A percentile compares a stretch with the other conserved stretches of the same genome.
These are phyloP conservation scores for Helicoverpa assulta DNA, from an alignment of 2,888 invertebrate species.

Conservation along the genomic window DNA sequence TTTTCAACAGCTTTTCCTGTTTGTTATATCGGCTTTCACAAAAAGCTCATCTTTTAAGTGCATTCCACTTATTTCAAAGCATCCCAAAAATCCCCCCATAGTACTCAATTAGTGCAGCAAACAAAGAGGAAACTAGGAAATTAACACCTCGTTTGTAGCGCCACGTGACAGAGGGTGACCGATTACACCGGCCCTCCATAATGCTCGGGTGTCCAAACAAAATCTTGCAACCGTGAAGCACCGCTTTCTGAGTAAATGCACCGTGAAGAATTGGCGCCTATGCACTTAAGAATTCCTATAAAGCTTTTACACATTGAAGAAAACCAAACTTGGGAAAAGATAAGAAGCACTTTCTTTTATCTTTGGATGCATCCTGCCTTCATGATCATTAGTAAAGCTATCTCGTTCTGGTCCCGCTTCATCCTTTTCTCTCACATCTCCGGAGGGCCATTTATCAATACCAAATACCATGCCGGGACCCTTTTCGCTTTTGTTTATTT, in stretches of 20 bases:
- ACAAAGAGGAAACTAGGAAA: conserved; percentile 70
- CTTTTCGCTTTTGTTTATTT: conserved; percentile 87
- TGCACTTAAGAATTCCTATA: conserved; percentile 61
- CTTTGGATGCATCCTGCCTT: conserved; percentile 80
- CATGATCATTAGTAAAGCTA: conserved; percentile 83
- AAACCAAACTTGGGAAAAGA: conserved; percentile 68
- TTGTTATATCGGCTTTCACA: conserved; percentile 37
- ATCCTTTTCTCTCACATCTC: conserved; percentile 82
- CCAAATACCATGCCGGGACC: conserved; percentile 89
- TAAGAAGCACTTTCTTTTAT: conserved; percentile 87
- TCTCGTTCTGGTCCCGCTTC: conserved; percentile 81
- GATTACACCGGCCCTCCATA: conserved; percentile 72
- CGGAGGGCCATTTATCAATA: conserved; percentile 89
- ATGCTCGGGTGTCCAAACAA: conserved; percentile 71
- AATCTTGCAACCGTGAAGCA: conserved; percentile 75
- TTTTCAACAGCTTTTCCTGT: conserved; percentile 36
- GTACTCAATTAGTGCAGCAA: conserved; percentile 69
- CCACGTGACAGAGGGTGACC: conserved; percentile 81
- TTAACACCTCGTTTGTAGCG: conserved; percentile 78
- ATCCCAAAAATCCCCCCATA: conserved; percentile 59
- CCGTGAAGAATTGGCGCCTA: conserved; percentile 78
- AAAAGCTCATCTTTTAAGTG: conserved; percentile 47
- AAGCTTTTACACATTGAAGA: conserved; percentile 54
- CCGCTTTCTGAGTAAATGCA: conserved; percentile 73
- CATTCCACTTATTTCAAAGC: conserved; percentile 56